Evolutionary conservation across 1,140 invertebrate genomes (phyloP).

Genomic region (Brachionus angularis): DNA sequence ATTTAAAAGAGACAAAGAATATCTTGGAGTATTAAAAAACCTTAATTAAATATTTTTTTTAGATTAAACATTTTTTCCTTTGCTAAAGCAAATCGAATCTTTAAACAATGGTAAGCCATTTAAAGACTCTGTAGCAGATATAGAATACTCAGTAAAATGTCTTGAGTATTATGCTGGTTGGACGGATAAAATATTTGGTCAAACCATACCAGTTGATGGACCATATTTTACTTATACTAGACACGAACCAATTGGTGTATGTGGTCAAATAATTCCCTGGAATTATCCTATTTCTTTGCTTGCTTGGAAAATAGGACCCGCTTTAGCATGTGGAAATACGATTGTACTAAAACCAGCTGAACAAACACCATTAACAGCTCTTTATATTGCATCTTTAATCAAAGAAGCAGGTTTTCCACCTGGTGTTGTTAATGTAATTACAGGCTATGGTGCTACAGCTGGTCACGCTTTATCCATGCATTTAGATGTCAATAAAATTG

Average conservation of each 20-base stretch:
- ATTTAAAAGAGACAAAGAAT: conserved; percentile 67
- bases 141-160: conserved; percentile 47
- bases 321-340: conserved; percentile 79
- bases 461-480: conserved; percentile 51
- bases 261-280: conserved; percentile 83
- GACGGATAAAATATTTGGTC: conserved; percentile 83
- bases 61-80: conserved; percentile 40
- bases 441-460: conserved; percentile 51
- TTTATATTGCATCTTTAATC: conserved; percentile 71
- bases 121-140: conserved; percentile 54
- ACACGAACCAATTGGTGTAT: conserved; percentile 93
- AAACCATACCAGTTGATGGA: conserved; percentile 79
- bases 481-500: conserved; percentile 61
- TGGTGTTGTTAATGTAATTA: conserved; percentile 46
- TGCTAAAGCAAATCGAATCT: conserved; percentile 73
- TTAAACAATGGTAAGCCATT: conserved; percentile 84
- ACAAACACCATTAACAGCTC: conserved; percentile 82
- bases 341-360: conserved; percentile 86
- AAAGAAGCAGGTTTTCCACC: conserved; percentile 64
- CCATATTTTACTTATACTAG: conserved; percentile 81
- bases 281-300: conserved; percentile 86
- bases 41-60: conserved; percentile 22
- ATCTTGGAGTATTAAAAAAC: conserved; percentile 64
- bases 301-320: conserved; percentile 88
- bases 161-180: conserved; percentile 69